Evolutionary conservation across 2,797 vertebrate genomes (phyloP), one percentile per base, ranked within the genome.

Genomic region (Sorex maritimensis): DNA sequence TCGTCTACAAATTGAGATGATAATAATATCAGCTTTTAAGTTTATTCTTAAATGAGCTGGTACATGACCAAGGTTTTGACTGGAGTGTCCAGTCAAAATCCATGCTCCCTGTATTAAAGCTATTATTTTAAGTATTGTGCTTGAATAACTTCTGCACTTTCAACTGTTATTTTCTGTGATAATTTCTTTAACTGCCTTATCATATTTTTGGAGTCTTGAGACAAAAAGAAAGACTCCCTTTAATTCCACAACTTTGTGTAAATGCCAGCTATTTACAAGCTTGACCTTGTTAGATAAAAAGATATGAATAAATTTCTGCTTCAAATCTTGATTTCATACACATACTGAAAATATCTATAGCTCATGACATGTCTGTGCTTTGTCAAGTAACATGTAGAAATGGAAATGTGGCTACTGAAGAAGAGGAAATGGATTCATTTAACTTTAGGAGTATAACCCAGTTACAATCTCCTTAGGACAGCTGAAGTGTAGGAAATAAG

Each of bases 351-450:
- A 41, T 30, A 49, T 52, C 26, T 61, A 1, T 4, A 92, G 1
- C 44, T 14, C 24, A 15, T 55, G 26, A 19, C 49, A 17, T 71
- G 41, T 21, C 5, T 23, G 8, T 81, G 46, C 65, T 6, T 6
- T 52, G 78, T 21, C 17, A 72, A 21, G 5, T 3, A 34, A 17
- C 1, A 21, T 44, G 24, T 41, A 19, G 24, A 19, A 6, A 71
- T 44, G 30, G 2, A 30, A 52, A 5, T 81, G 30, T 12, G 11
- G 0, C 9, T 17, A 2, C 0, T 2, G 8, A 12, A 67, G 49
- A 19, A 7, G 55, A 44, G 4, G 49, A 44, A 4, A 19, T 38
- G 1, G 9, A 0, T 30, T 8, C 24, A 10, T 0, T 2, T 69
- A 14, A 44, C 5, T 11, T 72, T 15, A 55, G n/a, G 24, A n/a